Evolutionary conservation across 2,888 invertebrate genomes (phyloP), one percentile per base, ranked within the genome.

Genomic region (Drosophila fulvimacula): DNA sequence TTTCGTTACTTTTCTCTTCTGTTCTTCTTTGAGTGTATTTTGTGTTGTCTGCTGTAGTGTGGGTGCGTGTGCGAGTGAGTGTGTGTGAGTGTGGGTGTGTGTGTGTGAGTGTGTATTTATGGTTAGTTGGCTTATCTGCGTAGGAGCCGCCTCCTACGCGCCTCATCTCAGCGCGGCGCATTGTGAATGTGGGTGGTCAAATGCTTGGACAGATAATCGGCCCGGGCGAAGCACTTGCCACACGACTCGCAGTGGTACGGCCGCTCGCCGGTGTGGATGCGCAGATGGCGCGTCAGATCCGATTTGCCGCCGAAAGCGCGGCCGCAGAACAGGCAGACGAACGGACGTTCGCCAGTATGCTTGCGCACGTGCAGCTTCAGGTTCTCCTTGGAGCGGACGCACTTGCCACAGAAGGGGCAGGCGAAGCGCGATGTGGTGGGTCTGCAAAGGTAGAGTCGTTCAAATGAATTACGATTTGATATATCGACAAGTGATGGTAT

Each of bases 211-310:
- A 97, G 94, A 91, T 97, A 97, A 92, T 97, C 97, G 60, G 97
- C 97, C 57, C 97, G 94, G 30, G 97, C 97, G 93, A 97, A 97
- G 92, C 97, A 97, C 93, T 97, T 97, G 78, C 97, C 97, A 93
- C 97, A 97, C 92, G 97, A 97, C 92, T 97, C 97, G 93, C 97
- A 97, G 92, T 97, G 97, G 93, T 97, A 97, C 36, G 97, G 97
- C 70, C 97, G 93, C 93, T 97, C 97, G 41, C 97, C 97, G 13
- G 97, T 97, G 92, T 97, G 97, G 77, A 97, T 97, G 77, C 97
- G 95, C 75, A 97, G 93, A 92, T 97, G 97, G 32, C 97, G 95
- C 19, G 97, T 97, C 82, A 97, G 93, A 91, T 97, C 97, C 90
- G 96, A 96, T 92, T 97, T 97, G 30, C 97, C 97, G 5, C 97